Evolutionary conservation across 2,888 invertebrate genomes (phyloP), one percentile per base, ranked within the genome.

Genomic region (Siphlonurus alternatus): DNA sequence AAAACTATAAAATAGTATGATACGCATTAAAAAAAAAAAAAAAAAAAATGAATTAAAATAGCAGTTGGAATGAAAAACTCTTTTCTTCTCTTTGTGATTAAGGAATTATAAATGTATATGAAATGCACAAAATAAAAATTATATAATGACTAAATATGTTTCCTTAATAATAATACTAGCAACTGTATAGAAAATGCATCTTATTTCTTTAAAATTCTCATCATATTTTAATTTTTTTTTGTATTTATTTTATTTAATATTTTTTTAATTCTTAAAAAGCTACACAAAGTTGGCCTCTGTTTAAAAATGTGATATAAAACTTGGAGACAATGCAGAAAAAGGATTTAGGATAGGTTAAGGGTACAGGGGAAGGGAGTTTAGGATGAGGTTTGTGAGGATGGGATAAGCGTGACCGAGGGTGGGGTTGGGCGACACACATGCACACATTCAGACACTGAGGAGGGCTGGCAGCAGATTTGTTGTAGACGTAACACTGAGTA

Each of bases 391-490:
- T 5, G 38, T 38, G 7, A 38, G 38, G 15, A 38, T 10, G 15
- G 5, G 15, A 38, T 10, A 38, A 38, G 38, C 7, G 38, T 15
- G 15, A 38, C 7, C 38, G 15, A 5, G 38, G 38, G 38, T 15
- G 38, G 38, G n/a, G n/a, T n/a, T 5, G 38, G 38, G 5, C 38
- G 38, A 65, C 63, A 63, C 64, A 67, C 66, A 63, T 63, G 62
- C 64, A 66, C 66, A 66, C 67, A 68, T 61, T 53, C 53, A 53
- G 53, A 54, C 25, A 53, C 56, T 53, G 59, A 24, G 63, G 63
- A 56, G 63, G 63, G 59, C 59, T 23, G 63, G 63, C 59, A 63
- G 63, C 24, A 60, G 5, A n/a, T 24, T 1, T 23, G n/a, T 60
- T 60, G 23, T 24, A 7, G n/a, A 7, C 2, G n/a, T 60, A 23